Base-by-base conservation (phyloP, 2,888 invertebrate species). In the Margaritifera margaritifera region DNA sequence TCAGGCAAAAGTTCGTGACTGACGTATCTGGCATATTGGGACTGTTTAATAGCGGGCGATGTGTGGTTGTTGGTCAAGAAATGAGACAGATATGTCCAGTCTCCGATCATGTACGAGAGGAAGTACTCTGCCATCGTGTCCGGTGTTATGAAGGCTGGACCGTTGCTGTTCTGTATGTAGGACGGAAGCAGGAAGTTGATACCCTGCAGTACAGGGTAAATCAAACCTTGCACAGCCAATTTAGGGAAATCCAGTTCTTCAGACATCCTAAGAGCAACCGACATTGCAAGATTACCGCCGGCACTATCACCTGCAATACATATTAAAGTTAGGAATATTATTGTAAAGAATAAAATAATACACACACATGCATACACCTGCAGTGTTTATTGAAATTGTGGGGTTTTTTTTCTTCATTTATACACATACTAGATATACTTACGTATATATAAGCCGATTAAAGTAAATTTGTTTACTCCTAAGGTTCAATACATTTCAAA, bases 161-260 rank as follows among this genome's bases (percentile, higher is more conserved):
- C 22, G 20, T 58, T 52, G 22, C 51, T 56, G n/a, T 54, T 22
- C 25, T 70, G 52, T 56, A 66, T 18, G 74, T 84, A 72, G 1
- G 75, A 75, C 8, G 82, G 79, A 25, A 79, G 75, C 62, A 81
- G 79, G 73, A 88, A 85, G 68, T 85, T 83, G 68, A 88, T 78
- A 22, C 84, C 79, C 27, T 72, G 72, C n/a, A 72, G 66, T 22
- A 60, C 62, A 4, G 72, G 72, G 57, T 72, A 69, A 20, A 72
- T 53, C 18, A 72, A 55, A n/a, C 58, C 57, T 22, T 69, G 72
- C 6, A 62, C 42, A 24, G 56, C 65, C 18, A 69, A n/a, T 19
- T 52, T 42, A 54, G 74, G 74, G 15, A 62, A 56, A 19, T 69
- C 61, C 19, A 55, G 64, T 64, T 81, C 80, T 54, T 74, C 67